These are phyloP conservation scores for Siderastrea siderea DNA, from an alignment of 92 coral and sea anemone species.

Conservation along the genomic window DNA sequence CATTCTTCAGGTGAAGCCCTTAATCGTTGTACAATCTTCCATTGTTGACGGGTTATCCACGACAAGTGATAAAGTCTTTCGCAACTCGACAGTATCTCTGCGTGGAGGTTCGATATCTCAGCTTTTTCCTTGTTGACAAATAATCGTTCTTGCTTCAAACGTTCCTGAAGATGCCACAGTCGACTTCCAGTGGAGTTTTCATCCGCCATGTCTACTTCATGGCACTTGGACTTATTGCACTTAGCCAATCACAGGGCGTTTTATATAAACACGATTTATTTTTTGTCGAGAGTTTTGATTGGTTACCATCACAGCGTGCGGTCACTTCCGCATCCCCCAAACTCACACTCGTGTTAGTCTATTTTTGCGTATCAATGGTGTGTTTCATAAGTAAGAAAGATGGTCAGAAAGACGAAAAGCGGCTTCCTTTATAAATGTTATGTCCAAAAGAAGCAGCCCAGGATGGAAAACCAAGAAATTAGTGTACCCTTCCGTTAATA, in stretches of 20 bases:
- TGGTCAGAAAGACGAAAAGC: background rate
- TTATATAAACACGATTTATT: background rate
- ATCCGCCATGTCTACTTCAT: constrained; percentile 81
- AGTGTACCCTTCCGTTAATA: background rate
- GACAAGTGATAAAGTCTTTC: constrained; percentile 92
- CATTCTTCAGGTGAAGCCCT: constrained; percentile 94
- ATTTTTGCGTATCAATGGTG: background rate
- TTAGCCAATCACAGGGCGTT: constrained; percentile 25
- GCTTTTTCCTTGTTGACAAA: constrained; percentile 90
- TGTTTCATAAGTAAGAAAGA: too few relatives aligned
- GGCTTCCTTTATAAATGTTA: background rate
- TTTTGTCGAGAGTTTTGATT: constrained; percentile 22
- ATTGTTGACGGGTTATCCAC: constrained; percentile 95
- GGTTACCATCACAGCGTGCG: background rate
- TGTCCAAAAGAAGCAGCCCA: background rate
- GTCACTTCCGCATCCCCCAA: background rate
- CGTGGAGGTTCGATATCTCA: constrained; percentile 75
- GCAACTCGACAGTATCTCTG: constrained; percentile 84
- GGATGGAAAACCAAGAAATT: background rate
- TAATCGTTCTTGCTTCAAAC: constrained; percentile 88
- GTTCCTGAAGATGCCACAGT: constrained; percentile 88
- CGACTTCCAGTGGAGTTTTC: constrained; percentile 47
- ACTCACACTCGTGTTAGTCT: background rate
- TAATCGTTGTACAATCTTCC: constrained; percentile 86
- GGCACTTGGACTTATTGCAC: background rate